Base-by-base conservation (phyloP, 35 echinoderm and acorn worm species). In the Chiridota heheva region DNA sequence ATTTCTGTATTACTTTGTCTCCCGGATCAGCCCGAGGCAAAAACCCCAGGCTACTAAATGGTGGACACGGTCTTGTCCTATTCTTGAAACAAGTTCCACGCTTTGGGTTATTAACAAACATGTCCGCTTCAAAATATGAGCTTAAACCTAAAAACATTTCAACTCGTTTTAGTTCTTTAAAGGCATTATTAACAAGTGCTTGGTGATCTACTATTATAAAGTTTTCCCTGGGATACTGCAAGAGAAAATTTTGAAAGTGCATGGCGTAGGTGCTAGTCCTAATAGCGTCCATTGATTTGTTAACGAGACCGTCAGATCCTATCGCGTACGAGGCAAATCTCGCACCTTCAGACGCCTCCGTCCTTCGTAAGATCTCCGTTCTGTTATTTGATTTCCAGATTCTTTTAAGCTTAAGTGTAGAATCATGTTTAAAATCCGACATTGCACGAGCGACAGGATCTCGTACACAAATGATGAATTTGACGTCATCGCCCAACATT, bases 371-470 rank as follows among this genome's bases (percentile, higher is more conserved):
- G 2, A 72, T 70, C 37, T 58, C 40, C 34, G 1, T 1, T 27
- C 5, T 32, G 15, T 72, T 72, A 20, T 39, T 41, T 36, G 33
- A 39, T 26, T 84, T 51, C 35, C 40, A 29, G n/a, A 29, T 15
- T 13, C 64, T 5, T 20, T 68, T 57, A 7, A 84, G 17, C 31
- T 33, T 13, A 3, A 59, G 60, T 20, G 67, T 71, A 31, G 67
- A 72, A 72, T 87, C 84, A 63, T 87, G 84, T 31, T 72, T 59
- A 69, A 77, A 87, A 51, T 87, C 84, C 4, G 84, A 87, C 34
- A 87, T 13, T 0, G 84, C 84, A 44, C 84, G 45, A 29, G 69
- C 57, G 31, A 87, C 46, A 8, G 84, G 84, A 36, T 87, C 84
- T 69, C 84, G 58, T 39, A 87, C 60, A 37, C 72, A 78, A 15